Evolutionary conservation across 2,888 invertebrate species (phyloP), one percentile per base, ranked within the genome.

Genomic region (Nyleta sp.): DNA sequence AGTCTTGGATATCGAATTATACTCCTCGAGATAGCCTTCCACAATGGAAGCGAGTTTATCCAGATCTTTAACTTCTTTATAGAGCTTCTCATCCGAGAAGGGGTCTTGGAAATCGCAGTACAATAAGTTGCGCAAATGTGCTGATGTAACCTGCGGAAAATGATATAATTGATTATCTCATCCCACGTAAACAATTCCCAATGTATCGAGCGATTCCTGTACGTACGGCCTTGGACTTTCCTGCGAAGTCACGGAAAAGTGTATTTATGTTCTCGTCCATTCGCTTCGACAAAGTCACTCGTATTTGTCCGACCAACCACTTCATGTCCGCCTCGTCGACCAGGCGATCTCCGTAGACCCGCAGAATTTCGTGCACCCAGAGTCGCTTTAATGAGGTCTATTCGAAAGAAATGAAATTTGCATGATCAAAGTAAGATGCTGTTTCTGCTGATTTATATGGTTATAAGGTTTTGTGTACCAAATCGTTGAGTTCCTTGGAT

Each of bases 1-100:
- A 87, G 98, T 98, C 91, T 97, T 98, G 6, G 97, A 96, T 95
- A 98, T 96, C 83, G 97, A 96, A 90, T 98, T 98, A 89, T 95
- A 98, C 88, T 98, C 98, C 0, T 94, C 94, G 11, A 98, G 92
- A 91, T 96, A 98, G 0, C 96, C 95, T 80, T 98, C 97, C 0
- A 97, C 97, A 0, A 96, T 95, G 0, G 92, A 91, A 44, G 95
- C 93, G 60, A 98, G 91, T 81, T 94, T 93, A 48, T 96, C 96
- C 87, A 97, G 92, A 89, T 98, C 95, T 1, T 92, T 91, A 0
- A 98, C 97, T 92, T 98, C 98, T 28, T 40, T 59, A 50, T 91
- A 90, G 86, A 95, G 93, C 87, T 98, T 98, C 86, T 95, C 94
- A 15, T 77, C 79, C 50, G 48, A 52, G 8, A 70, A 55, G 18